Percentiles rank a stretch among this genome's conserved stretches.
Evolutionary conservation across 2,888 invertebrate genomes (phyloP).

Genomic region (Heliconius hortense): DNA sequence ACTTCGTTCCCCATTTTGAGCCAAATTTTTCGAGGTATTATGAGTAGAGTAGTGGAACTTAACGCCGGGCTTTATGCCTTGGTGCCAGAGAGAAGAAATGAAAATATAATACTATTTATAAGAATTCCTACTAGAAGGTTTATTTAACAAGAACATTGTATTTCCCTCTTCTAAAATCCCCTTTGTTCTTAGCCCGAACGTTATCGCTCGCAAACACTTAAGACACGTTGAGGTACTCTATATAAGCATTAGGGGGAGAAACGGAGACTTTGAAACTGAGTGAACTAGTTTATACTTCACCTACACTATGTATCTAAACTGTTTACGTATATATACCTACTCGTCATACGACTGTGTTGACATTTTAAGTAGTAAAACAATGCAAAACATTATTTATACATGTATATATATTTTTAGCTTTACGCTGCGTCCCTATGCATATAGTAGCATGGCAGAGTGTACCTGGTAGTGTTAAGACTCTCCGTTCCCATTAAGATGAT

Average conservation of each 20-base stretch:
- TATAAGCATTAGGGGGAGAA: constrained; percentile 13
- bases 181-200: constrained; percentile 13
- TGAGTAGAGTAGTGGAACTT: too few relatives aligned
- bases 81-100: too few relatives aligned
- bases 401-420: not conserved
- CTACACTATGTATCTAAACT: not conserved
- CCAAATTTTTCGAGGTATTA: too few relatives aligned
- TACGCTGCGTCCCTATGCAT: too few relatives aligned
- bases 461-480: too few relatives aligned
- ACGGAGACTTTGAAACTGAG: constrained; percentile 19
- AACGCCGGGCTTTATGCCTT: too few relatives aligned
- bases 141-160: not conserved
- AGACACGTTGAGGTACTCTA: constrained; percentile 7
- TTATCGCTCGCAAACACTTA: constrained; percentile 19
- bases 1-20: too few relatives aligned
- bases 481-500: too few relatives aligned
- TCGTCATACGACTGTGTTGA: not conserved
- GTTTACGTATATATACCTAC: not conserved
- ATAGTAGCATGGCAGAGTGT: too few relatives aligned
- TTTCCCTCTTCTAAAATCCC: constrained; percentile 8
- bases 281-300: not conserved
- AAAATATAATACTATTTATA: too few relatives aligned
- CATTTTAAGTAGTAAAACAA: not conserved
- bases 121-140: not conserved
- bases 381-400: not conserved